Evolutionary conservation across 2,797 vertebrate genomes (phyloP), one percentile per base, ranked within the genome.

Genomic region (Acanthornis magna): DNA sequence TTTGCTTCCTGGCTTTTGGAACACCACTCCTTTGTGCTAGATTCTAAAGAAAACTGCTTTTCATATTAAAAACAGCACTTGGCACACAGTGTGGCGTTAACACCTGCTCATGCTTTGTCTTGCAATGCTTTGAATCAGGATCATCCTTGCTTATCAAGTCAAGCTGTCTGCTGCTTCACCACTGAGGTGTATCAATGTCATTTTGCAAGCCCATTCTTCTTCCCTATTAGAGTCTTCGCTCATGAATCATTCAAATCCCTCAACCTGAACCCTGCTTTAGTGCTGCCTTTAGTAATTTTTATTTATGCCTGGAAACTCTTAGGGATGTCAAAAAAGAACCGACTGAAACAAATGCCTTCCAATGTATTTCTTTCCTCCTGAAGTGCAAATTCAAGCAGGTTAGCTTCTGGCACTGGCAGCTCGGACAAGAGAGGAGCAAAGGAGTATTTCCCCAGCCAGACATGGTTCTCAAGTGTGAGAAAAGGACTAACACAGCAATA

Each of bases 91-190:
- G 20, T 58, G 80, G 51, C 42, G 40, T 76, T 87, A 74, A 81
- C 74, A 57, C 81, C 45, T 87, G 88, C 57, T 82, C 65, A 54
- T 40, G 58, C 26, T 88, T 87, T 79, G 51, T 84, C 85, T 94
- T 62, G 40, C 1, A 7, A 4, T 82, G 29, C 88, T 92, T 83
- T 87, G 77, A 87, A 58, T 80, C 34, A 16, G 79, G 76, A 92
- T 61, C 73, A 91, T 75, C 75, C 50, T 91, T 83, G 79, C 93
- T 85, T 83, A 72, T 75, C 77, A 61, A 86, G 66, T 55, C 83
- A 78, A 91, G 73, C 77, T 88, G 66, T 66, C 58, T 48, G 61
- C 47, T 76, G 67, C 67, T 67, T 90, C 55, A 7, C 54, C 27
- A 36, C 70, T 0, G 0, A 42, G 57, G 36, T 83, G 47, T 36